These are phyloP conservation scores for Xenentodon cancila DNA, from an alignment of 2,797 vertebrate species.

Conservation along the genomic window DNA sequence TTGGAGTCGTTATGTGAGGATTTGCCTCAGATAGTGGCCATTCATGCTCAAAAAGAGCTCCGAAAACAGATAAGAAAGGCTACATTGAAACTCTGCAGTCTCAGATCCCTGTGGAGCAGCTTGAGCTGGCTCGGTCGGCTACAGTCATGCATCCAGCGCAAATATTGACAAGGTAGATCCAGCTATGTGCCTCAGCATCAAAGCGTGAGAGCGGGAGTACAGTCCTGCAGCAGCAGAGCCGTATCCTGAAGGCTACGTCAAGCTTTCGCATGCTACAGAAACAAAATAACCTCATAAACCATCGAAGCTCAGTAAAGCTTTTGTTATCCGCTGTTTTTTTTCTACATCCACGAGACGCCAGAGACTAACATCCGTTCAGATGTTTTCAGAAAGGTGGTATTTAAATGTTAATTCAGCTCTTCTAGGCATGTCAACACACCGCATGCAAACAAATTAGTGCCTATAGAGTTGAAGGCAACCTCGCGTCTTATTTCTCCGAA, in stretches of 20 bases:
- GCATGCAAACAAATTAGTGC: conserved; percentile 76
- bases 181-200: conserved; percentile 76
- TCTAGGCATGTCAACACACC: conserved; percentile 68
- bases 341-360: conserved; percentile 55
- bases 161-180: conserved; percentile 64
- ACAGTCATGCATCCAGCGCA: conserved; percentile 51
- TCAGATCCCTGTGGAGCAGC: conserved; percentile 56
- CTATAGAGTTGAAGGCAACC: conserved; percentile 67
- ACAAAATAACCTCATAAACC: conserved; percentile 73
- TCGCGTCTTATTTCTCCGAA: conserved; percentile 56
- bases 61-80: conserved; percentile 15
- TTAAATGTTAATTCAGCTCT: conserved; percentile 41
- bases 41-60: conserved; percentile 11
- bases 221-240: conserved; percentile 47
- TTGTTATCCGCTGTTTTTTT: conserved; percentile 56
- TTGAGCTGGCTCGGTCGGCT: conserved; percentile 32
- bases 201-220: conserved; percentile 53
- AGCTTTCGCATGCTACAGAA: conserved; percentile 73
- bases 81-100: conserved; percentile 34
- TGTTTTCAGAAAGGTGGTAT: conserved; percentile 29
- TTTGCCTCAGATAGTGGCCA: conserved; percentile 25
- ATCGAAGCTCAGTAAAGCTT: conserved; percentile 56
- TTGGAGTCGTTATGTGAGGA: conserved; percentile 6
- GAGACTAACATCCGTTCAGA: conserved; percentile 26
- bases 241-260: conserved; percentile 51